phyloP scores from a whole-genome alignment of 2,113 vertebrate genomes.

The Podarcis cretensis region DNA sequence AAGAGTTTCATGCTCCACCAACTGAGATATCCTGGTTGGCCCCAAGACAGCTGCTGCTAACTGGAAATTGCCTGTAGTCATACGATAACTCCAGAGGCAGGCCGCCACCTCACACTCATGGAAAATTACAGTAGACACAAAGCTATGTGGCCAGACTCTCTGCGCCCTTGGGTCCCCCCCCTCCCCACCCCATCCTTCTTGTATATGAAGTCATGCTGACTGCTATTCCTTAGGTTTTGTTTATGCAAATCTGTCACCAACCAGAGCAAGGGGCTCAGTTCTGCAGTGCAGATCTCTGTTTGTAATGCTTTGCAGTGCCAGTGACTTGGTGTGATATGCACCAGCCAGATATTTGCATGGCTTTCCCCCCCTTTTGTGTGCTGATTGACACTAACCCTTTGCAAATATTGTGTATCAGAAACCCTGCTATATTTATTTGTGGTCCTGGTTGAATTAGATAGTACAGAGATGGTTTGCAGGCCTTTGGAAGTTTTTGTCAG shows the following conservation, averaged over 20 bases:
- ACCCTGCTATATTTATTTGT: neutral
- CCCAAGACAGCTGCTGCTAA: neutral
- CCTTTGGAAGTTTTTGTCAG: neutral
- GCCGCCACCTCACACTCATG: neutral
- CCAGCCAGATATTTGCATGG: constrained; percentile 44
- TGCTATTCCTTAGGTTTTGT: constrained; percentile 39
- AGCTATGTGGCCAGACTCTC: neutral
- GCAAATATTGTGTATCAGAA: constrained; percentile 15
- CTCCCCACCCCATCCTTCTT: neutral
- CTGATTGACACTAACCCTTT: constrained; percentile 29
- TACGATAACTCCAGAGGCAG: neutral
- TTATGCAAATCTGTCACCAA: constrained; percentile 52
- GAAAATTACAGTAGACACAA: neutral
- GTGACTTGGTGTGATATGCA: constrained; percentile 31
- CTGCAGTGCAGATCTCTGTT: constrained; percentile 21
- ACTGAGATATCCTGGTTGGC: neutral
- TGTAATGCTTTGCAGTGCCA: neutral
- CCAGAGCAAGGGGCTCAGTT: constrained; percentile 23
- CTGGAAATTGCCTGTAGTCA: neutral
- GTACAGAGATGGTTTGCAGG: neutral
- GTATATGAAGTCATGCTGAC: constrained; percentile 22
- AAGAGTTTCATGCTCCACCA: too few relatives aligned
- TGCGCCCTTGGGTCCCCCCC: neutral
- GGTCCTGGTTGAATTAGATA: constrained; percentile 14
- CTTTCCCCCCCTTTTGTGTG: constrained; percentile 14